Conservation (phyloP, 2,888 invertebrate genomes). For the Rhamnusium bicolor region DNA sequence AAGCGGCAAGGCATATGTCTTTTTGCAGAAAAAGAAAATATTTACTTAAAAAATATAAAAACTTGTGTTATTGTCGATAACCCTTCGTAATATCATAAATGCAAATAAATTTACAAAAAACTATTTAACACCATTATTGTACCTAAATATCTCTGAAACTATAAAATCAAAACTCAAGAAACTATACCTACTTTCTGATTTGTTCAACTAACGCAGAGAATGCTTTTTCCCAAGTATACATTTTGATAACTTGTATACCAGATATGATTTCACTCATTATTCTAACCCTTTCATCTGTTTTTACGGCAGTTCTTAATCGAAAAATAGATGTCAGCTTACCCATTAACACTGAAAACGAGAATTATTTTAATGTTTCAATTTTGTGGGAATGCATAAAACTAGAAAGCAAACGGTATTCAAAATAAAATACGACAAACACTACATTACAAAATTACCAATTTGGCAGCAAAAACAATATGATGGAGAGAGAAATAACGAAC, state of each 20-base stretch:
- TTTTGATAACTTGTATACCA: slow-evolving; percentile 82
- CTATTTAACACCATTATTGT: no score
- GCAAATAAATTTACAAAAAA: no score
- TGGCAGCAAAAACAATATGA: not conserved
- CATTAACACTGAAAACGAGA: slow-evolving; percentile 56
- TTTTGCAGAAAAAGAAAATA: no score
- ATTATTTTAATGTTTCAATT: not conserved
- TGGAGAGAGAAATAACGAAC: not conserved
- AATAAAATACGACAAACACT: not conserved
- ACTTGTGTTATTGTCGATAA: no score
- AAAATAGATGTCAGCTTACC: slow-evolving; percentile 64
- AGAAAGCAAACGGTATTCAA: not conserved
- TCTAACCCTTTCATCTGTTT: slow-evolving; percentile 78
- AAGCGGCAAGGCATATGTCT: no score
- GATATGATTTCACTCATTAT: slow-evolving; percentile 81
- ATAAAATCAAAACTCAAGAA: not conserved
- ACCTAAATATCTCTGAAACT: no score
- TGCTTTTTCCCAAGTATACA: slow-evolving; percentile 82
- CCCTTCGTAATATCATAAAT: no score
- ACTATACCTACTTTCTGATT: slow-evolving; percentile 55
- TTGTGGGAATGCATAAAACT: not conserved
- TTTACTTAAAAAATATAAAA: no score
- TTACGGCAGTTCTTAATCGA: slow-evolving; percentile 68
- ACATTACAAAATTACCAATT: not conserved
- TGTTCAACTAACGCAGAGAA: slow-evolving; percentile 74